Conservation (phyloP, 2,797 vertebrate species). For the Chaunax sp. region DNA sequence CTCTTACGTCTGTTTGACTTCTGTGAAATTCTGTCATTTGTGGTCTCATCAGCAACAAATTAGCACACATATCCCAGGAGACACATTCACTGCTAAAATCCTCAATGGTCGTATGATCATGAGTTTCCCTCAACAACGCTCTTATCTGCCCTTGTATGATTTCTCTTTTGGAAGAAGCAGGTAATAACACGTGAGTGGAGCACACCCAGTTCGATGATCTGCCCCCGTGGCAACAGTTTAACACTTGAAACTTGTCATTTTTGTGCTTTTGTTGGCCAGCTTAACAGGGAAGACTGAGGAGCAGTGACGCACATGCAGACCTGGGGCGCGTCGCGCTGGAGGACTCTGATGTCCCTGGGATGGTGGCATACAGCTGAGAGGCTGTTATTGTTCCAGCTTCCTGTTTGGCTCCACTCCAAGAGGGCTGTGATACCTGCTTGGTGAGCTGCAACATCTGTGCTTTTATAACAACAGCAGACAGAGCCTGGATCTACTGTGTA, state of each 20-base stretch:
- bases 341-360: conserved; percentile 22
- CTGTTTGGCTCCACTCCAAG: conserved; percentile 52
- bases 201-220: conserved; percentile 36
- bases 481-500: conserved; percentile 41
- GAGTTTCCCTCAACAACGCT: conserved; percentile 25
- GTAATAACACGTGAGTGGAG: conserved; percentile 17
- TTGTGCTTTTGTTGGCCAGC: conserved; percentile 65
- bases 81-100: conserved; percentile 9
- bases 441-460: conserved; percentile 39
- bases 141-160: conserved; percentile 23
- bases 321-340: conserved; percentile 8
- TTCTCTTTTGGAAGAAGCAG: conserved; percentile 16
- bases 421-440: conserved; percentile 53
- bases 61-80: conserved; percentile 12
- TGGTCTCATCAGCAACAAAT: conserved; percentile 30
- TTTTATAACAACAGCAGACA: conserved; percentile 32
- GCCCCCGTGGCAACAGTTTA: conserved; percentile 34
- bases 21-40: conserved; percentile 14
- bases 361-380: conserved; percentile 28
- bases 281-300: conserved; percentile 14
- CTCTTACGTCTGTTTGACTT: conserved; percentile 1
- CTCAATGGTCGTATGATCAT: conserved; percentile 3
- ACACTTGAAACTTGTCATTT: conserved; percentile 40
- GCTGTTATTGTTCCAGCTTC: conserved; percentile 67
- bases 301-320: conserved; percentile 48